Conservation (phyloP, 2,113 vertebrate genomes). For the Bujurquina vittata region DNA sequence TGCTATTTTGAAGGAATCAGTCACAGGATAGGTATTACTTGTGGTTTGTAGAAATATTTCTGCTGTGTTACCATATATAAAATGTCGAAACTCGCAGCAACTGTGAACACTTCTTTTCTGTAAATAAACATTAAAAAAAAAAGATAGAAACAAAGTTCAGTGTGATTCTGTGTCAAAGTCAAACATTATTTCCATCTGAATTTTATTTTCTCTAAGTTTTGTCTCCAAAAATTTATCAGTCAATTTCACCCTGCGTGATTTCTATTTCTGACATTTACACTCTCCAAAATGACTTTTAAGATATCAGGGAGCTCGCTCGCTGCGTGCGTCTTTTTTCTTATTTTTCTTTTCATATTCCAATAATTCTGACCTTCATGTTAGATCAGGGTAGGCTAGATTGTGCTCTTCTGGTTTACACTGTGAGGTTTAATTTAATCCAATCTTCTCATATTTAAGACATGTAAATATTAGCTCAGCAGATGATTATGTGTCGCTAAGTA, state of each 20-base stretch:
- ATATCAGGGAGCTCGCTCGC: neutral
- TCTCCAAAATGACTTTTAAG: constrained; percentile 12
- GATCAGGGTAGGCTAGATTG: neutral
- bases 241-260: constrained; percentile 6
- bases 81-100: constrained; percentile 61
- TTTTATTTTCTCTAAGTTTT: neutral
- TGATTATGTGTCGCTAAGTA: neutral
- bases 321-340: neutral
- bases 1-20: constrained; percentile 40
- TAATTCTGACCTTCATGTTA: constrained; percentile 18
- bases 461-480: neutral
- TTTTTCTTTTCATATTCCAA: constrained; percentile 7
- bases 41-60: constrained; percentile 64
- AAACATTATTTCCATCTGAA: neutral
- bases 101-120: constrained; percentile 71
- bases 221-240: neutral
- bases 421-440: neutral
- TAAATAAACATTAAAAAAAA: constrained; percentile 74
- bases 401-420: neutral
- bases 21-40: constrained; percentile 49
- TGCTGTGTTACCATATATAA: constrained; percentile 66
- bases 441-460: neutral
- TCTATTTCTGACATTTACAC: constrained; percentile 1
- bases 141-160: constrained; percentile 4
- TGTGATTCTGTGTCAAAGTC: neutral